Percentiles rank a stretch among this genome's conserved stretches.
These are phyloP conservation scores for Semnornis frantzii DNA, from an alignment of 2,113 vertebrate species.

Conservation along the genomic window DNA sequence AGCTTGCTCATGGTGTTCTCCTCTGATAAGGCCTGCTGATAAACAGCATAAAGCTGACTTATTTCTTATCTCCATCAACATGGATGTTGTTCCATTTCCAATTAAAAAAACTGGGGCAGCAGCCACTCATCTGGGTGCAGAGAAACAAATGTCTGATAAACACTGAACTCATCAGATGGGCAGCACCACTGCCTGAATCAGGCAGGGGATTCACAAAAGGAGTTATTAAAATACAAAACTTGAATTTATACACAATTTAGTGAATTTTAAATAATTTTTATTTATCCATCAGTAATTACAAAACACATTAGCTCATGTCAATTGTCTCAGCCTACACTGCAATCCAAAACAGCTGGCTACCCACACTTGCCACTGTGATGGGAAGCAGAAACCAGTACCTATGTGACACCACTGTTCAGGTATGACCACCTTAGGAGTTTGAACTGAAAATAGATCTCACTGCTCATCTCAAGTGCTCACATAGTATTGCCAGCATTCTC, in stretches of 20 bases:
- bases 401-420: background rate
- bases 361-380: background rate
- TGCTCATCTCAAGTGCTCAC: background rate
- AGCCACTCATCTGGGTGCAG: constrained; percentile 47
- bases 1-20: constrained; percentile 32
- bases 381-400: background rate
- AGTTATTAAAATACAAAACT: background rate
- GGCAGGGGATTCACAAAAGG: background rate
- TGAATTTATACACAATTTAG: background rate
- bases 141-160: constrained; percentile 47
- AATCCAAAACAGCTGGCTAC: background rate
- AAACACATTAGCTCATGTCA: background rate
- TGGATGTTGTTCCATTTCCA: constrained; percentile 39
- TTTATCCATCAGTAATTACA: background rate
- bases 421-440: background rate
- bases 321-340: background rate
- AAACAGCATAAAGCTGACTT: constrained; percentile 42
- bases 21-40: constrained; percentile 42
- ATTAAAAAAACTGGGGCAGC: constrained; percentile 64
- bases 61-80: constrained; percentile 57
- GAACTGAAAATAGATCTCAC: fast-evolving
- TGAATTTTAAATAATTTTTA: background rate
- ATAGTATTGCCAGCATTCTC: background rate
- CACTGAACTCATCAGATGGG: constrained; percentile 33
- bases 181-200: background rate